Conservation (phyloP, 2,888 invertebrate genomes). For the Idaea aversata region DNA sequence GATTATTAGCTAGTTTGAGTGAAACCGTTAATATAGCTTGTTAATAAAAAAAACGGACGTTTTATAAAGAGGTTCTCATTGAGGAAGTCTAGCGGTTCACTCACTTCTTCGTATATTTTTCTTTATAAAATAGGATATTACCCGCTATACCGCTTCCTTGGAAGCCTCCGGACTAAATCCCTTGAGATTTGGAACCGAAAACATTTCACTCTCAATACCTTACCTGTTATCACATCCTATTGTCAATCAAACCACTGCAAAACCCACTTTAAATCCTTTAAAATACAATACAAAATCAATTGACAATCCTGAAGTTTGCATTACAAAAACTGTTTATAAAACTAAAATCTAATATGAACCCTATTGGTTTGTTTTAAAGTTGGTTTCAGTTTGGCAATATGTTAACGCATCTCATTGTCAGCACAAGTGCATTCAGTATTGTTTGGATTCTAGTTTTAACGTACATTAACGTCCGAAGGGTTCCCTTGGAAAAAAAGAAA, state of each 20-base stretch:
- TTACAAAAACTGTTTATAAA: not conserved
- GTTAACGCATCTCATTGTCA: not conserved
- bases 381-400: not conserved
- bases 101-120: not conserved
- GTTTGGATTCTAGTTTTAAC: slow-evolving; percentile 3
- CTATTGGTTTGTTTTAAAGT: not conserved
- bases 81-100: not conserved
- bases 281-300: not conserved
- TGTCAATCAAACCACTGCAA: not conserved
- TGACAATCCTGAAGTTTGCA: not conserved
- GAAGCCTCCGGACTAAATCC: not conserved
- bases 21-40: not conserved
- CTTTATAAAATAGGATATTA: not conserved
- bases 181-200: not conserved
- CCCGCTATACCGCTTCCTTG: not conserved
- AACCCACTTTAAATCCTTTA: not conserved
- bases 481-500: not conserved
- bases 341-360: not conserved
- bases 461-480: not conserved
- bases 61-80: not conserved
- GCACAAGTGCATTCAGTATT: not conserved
- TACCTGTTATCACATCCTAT: not conserved
- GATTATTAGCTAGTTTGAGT: not conserved
- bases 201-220: not conserved
- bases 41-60: not conserved